Conservation (phyloP, 1,140 invertebrate species). For the Drosophila virilis region DNA sequence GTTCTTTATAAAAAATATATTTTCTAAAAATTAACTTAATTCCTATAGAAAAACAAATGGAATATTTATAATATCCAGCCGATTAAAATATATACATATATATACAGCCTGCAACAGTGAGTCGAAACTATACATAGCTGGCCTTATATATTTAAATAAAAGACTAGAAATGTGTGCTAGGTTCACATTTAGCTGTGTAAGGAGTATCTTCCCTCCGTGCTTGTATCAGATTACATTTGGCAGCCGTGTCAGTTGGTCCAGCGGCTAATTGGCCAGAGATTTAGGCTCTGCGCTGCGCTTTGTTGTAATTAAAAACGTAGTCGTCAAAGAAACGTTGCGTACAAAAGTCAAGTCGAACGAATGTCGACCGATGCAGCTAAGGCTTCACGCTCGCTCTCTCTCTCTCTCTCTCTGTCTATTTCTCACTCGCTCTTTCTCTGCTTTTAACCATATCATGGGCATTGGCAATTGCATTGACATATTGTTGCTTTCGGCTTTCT, state of each 20-base stretch:
- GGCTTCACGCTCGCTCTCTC: background rate
- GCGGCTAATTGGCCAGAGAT: conserved; percentile 51
- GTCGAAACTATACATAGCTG: no score
- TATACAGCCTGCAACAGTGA: no score
- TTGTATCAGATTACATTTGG: background rate
- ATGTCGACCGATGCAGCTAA: conserved; percentile 46
- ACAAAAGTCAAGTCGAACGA: conserved; percentile 40
- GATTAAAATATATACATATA: no score
- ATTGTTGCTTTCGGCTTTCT: conserved; percentile 73
- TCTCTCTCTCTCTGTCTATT: conserved; percentile 1
- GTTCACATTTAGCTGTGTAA: background rate
- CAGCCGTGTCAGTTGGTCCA: conserved; percentile 21
- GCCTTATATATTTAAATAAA: no score
- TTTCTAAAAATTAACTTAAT: no score
- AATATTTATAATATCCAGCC: no score
- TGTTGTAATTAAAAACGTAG: conserved; percentile 70
- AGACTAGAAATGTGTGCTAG: no score
- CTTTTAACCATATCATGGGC: conserved; percentile 52
- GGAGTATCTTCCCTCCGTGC: background rate
- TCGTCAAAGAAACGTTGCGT: conserved; percentile 45
- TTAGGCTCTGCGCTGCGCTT: conserved; percentile 37
- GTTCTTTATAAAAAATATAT: no score
- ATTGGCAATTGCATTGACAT: conserved; percentile 74
- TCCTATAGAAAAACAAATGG: no score
- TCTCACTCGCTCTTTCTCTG: conserved; percentile 10